A percentile compares a stretch with the other conserved stretches of the same genome.
Evolutionary conservation across 2,888 invertebrate species (phyloP).

Genomic region (Arrhopalites spinosus): DNA sequence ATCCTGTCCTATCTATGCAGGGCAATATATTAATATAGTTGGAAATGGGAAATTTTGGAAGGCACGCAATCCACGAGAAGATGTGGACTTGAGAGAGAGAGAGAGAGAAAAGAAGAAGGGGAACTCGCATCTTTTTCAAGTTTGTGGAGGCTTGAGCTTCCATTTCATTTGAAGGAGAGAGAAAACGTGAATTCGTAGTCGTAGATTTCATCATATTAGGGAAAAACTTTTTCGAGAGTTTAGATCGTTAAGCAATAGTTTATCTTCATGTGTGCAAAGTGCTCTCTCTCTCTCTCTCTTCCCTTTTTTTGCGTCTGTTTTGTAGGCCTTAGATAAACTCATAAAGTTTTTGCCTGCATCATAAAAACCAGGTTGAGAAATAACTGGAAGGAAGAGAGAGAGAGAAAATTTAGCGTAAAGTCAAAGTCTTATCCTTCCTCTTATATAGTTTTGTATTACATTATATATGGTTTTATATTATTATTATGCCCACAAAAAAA

Average conservation of each 20-base stretch:
- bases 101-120: background rate
- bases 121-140: conserved; percentile 18
- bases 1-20: no score
- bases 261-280: conserved; percentile 21
- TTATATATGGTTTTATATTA: background rate
- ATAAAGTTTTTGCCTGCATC: conserved; percentile 17
- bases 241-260: conserved; percentile 30
- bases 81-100: background rate
- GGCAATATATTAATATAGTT: background rate
- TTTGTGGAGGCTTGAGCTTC: conserved; percentile 1
- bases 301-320: background rate
- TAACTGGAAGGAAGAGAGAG: background rate
- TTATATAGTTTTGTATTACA: background rate
- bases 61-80: background rate
- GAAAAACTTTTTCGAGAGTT: conserved; percentile 16
- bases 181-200: background rate
- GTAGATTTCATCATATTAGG: conserved; percentile 28
- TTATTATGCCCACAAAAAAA: background rate
- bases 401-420: conserved; percentile 6
- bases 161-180: conserved; percentile 18
- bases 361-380: conserved; percentile 28
- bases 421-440: background rate
- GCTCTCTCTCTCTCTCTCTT: background rate
- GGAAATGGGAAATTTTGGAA: background rate
- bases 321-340: conserved; percentile 21